phyloP scores from a whole-genome alignment of 2,797 vertebrate species.

The Sandelia bainsii region DNA sequence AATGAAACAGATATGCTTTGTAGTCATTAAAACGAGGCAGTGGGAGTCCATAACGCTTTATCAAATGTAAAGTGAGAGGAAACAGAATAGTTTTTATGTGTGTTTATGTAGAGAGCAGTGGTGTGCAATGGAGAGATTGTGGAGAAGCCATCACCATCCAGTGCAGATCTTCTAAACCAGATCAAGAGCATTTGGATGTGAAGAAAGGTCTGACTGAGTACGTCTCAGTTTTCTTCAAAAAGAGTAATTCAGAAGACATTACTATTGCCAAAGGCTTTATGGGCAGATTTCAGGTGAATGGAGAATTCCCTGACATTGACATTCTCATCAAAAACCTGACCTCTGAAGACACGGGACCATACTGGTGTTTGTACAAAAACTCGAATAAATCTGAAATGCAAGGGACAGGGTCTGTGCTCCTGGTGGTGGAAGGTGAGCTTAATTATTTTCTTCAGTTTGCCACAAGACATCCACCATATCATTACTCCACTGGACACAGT shows the following conservation, averaged over 20 bases:
- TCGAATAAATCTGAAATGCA: too few species aligned
- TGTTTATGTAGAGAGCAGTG: neutral
- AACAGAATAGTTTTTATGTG: neutral
- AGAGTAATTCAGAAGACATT: accelerated
- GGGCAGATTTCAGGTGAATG: slow-evolving; percentile 18
- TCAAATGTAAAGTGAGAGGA: too few species aligned
- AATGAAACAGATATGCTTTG: neutral
- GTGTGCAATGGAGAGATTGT: slow-evolving; percentile 3
- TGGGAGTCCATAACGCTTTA: neutral
- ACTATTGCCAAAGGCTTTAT: accelerated
- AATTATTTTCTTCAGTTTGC: too few species aligned
- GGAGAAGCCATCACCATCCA: slow-evolving; percentile 55
- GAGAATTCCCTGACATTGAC: too few species aligned
- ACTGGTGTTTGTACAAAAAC: too few species aligned
- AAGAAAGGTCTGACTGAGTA: neutral
- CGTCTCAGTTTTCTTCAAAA: neutral
- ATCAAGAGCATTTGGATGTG: accelerated
- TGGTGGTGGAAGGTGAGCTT: too few species aligned
- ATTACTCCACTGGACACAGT: too few species aligned
- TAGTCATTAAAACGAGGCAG: neutral
- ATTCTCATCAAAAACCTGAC: too few species aligned
- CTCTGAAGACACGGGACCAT: too few species aligned
- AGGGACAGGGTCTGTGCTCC: too few species aligned
- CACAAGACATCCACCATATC: too few species aligned
- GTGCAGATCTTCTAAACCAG: accelerated